phyloP scores from a whole-genome alignment of 2,113 vertebrate species.

The Laticauda colubrina region DNA sequence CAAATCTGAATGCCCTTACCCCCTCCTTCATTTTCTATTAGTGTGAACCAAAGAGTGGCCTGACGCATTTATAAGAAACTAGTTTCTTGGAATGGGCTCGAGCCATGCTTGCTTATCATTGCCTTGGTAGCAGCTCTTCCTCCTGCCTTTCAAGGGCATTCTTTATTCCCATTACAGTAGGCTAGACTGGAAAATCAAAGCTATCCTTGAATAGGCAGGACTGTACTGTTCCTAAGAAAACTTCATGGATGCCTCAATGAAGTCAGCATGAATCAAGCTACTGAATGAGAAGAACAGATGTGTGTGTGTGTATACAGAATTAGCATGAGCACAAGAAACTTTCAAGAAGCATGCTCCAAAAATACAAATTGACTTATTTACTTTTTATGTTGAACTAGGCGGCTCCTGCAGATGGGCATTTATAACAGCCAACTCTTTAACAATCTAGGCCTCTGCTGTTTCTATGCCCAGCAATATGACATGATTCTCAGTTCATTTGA shows the following conservation, averaged over 20 bases:
- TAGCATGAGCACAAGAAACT: neutral
- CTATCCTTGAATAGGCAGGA: neutral
- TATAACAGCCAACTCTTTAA: slow-evolving; percentile 97
- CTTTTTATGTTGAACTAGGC: slow-evolving; percentile 71
- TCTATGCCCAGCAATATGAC: slow-evolving; percentile 97
- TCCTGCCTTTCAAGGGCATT: neutral
- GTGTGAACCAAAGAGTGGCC: neutral
- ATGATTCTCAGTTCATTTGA: slow-evolving; percentile 96
- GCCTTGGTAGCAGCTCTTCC: neutral
- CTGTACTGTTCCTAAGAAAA: neutral
- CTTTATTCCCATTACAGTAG: neutral
- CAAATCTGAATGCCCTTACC: neutral
- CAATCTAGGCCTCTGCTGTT: slow-evolving; percentile 96
- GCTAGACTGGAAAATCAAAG: neutral
- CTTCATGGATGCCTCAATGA: neutral
- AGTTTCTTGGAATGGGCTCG: neutral
- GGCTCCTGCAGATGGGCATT: slow-evolving; percentile 95
- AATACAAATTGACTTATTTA: neutral
- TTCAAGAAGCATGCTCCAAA: neutral
- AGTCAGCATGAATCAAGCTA: neutral
- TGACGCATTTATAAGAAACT: neutral
- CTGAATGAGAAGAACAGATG: neutral
- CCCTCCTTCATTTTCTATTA: neutral
- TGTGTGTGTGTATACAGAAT: neutral
- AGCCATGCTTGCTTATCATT: neutral